Evolutionary conservation across 2,113 vertebrate species (phyloP).

Genomic region (Otis tarda): DNA sequence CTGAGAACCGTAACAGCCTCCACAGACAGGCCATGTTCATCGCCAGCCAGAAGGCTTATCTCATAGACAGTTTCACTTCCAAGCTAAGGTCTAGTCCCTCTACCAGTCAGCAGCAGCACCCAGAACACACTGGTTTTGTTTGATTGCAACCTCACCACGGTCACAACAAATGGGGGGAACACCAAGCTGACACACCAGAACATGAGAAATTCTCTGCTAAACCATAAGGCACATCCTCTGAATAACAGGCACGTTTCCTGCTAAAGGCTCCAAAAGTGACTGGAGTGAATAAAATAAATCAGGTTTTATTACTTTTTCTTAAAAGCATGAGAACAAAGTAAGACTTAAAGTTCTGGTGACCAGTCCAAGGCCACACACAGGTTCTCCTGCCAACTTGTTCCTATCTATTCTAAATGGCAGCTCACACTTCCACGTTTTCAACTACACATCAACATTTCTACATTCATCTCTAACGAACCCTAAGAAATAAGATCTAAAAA

Average conservation of each 20-base stretch:
- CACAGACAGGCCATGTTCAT: neutral
- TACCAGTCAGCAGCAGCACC: neutral
- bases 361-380: neutral
- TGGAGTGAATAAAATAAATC: neutral
- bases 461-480: neutral
- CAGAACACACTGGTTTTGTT: too few species aligned
- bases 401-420: neutral
- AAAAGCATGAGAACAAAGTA: neutral
- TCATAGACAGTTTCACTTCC: neutral
- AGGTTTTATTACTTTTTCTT: neutral
- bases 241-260: neutral
- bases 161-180: neutral
- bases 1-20: neutral
- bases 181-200: neutral
- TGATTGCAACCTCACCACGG: neutral
- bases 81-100: neutral
- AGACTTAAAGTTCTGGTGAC: neutral
- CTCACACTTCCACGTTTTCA: neutral
- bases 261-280: neutral
- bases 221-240: neutral
- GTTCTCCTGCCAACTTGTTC: neutral
- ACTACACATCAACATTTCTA: neutral
- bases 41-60: neutral
- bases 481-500: slow-evolving; percentile 1
- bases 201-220: neutral